Conservation (phyloP, 2,113 vertebrate species). For the Bujurquina vittata region DNA sequence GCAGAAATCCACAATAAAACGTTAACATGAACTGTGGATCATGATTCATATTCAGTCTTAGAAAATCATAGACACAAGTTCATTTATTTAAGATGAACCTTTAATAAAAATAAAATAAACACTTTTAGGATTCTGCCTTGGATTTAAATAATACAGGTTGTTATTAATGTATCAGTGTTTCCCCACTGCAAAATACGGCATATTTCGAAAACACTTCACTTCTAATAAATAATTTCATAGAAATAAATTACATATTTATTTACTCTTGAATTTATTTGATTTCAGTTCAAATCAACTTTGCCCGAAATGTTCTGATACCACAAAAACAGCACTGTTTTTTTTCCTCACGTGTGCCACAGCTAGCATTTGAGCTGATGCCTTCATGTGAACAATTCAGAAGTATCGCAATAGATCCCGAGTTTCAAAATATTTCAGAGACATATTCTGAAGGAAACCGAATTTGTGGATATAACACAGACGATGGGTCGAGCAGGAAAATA, state of each 20-base stretch:
- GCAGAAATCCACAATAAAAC: neutral
- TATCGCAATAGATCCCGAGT: neutral
- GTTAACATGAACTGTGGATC: neutral
- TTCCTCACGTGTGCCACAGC: neutral
- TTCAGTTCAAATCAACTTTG: neutral
- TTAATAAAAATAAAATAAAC: neutral
- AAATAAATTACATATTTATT: neutral
- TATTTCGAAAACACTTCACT: neutral
- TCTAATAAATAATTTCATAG: neutral
- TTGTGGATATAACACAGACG: neutral
- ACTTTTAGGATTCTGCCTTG: neutral
- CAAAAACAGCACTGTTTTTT: slow-evolving; percentile 1
- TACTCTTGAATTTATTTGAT: neutral
- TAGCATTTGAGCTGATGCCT: neutral
- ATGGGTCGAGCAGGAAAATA: neutral
- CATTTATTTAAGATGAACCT: neutral
- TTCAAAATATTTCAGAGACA: slow-evolving; percentile 2
- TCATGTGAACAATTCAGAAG: slow-evolving; percentile 11
- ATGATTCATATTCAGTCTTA: neutral
- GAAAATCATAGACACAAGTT: neutral
- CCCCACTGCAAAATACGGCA: neutral
- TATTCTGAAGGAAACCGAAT: neutral
- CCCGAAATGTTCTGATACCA: neutral
- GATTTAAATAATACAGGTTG: slow-evolving; percentile 10
- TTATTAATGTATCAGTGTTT: neutral